Base-by-base conservation (phyloP, 2,888 invertebrate genomes). In the Drosophila mulleri region DNA sequence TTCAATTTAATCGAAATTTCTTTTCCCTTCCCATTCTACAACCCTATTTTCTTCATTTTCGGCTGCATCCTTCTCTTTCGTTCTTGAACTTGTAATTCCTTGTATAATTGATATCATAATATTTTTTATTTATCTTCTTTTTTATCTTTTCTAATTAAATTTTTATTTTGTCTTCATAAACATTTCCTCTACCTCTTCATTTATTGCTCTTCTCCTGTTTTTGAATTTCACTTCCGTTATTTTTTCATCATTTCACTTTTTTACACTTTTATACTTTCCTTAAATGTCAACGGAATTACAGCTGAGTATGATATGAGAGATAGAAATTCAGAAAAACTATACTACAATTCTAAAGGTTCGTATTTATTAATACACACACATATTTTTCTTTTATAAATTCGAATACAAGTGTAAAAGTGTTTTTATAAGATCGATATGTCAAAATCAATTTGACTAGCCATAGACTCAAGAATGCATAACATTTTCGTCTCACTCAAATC, bases 291-390 rank as follows among this genome's bases (percentile, higher is more conserved):
- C 20, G 37, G 4, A 4, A n/a, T 23, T 26, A 62, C 89, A 92
- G 92, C 90, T 73, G 86, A 90, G 76, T 85, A 84, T 76, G 92
- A 92, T 76, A 78, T 86, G 70, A 89, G 80, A 74, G 90, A 89
- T 69, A 88, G 83, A 78, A 90, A 89, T 78, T 90, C 90, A 68
- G 90, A 92, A 59, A 87, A 86, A 70, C 83, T 88, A 64, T 91
- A 88, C 81, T 91, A 91, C 76, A 90, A 92, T 69, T 79, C 88
- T 56, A 92, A 92, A 92, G 92, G 92, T 92, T 82, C 82, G 89
- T 23, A 18, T 18, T 74, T 35, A 39, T 16, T 29, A 48, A 59
- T 16, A 9, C 16, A 2, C 0, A 16, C 26, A 26, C 9, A 6
- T 12, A 12, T n/a, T 20, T 11, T 18, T 9, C 12, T 14, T 42